phyloP scores from a whole-genome alignment of 2,797 vertebrate species.

The Molossus molossus region DNA sequence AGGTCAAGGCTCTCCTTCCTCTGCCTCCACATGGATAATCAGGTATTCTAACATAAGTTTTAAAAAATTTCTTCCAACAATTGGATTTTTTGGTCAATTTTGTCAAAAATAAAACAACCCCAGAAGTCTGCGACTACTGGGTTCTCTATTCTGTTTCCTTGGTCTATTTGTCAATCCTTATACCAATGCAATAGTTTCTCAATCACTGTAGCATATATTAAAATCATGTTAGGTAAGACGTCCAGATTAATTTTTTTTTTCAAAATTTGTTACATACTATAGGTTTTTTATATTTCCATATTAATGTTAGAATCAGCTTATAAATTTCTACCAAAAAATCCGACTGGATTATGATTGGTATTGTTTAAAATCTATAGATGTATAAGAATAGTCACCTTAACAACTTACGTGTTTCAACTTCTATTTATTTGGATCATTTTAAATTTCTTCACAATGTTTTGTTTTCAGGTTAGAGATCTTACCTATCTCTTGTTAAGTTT shows the following conservation, averaged over 20 bases:
- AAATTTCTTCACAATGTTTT: neutral
- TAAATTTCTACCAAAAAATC: constrained; percentile 10
- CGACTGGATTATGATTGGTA: neutral
- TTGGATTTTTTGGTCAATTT: neutral
- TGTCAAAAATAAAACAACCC: constrained; percentile 44
- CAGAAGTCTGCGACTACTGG: neutral
- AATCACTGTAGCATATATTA: neutral
- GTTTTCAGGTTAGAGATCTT: neutral
- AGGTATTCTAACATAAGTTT: neutral
- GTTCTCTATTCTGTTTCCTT: neutral
- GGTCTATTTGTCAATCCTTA: neutral
- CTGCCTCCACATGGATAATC: neutral
- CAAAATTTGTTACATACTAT: constrained; percentile 1
- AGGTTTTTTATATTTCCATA: neutral
- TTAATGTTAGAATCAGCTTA: constrained; percentile 41
- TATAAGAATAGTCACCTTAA: neutral
- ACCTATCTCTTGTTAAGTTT: neutral
- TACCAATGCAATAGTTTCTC: neutral
- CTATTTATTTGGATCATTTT: neutral
- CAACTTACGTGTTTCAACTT: neutral
- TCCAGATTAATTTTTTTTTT: neutral
- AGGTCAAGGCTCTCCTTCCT: neutral
- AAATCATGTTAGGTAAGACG: neutral
- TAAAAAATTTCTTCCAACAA: neutral
- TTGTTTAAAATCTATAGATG: neutral